Conservation (phyloP, 37 sponge, comb jelly and placozoan species). For the Chondrosia reniformis region DNA sequence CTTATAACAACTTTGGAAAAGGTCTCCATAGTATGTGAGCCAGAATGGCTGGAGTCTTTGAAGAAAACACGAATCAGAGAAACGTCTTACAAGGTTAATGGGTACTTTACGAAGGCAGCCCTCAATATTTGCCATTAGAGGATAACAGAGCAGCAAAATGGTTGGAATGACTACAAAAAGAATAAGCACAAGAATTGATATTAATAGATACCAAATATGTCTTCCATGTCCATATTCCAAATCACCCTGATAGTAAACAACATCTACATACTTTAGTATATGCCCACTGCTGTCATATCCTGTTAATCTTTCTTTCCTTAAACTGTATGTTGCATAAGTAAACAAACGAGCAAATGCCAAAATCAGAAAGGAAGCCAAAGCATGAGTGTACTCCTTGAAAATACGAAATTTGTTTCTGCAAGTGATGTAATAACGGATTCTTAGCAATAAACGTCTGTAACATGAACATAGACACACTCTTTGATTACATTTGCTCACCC, state of each 20-base stretch:
- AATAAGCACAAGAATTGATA: neutral
- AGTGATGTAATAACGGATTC: no score
- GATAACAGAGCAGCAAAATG: no score
- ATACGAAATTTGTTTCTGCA: no score
- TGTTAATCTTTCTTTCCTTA: neutral
- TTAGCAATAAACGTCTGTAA: no score
- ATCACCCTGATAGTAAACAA: neutral
- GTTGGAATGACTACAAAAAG: neutral
- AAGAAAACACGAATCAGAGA: no score
- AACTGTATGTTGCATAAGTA: neutral
- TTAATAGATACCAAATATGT: neutral
- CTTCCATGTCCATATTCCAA: neutral
- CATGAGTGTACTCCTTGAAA: conserved; percentile 1
- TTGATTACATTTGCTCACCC: neutral
- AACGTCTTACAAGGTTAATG: no score
- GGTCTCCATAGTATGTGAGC: no score
- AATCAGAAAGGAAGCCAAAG: neutral
- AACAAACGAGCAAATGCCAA: conserved; percentile 12
- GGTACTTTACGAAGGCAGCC: no score
- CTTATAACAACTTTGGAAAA: no score
- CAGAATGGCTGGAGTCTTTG: no score
- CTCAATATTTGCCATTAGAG: no score
- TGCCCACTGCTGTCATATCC: neutral
- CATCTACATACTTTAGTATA: neutral
- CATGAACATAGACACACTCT: conserved; percentile 8